Base-by-base conservation (phyloP, 2,113 vertebrate genomes). In the Camelus dromedarius region DNA sequence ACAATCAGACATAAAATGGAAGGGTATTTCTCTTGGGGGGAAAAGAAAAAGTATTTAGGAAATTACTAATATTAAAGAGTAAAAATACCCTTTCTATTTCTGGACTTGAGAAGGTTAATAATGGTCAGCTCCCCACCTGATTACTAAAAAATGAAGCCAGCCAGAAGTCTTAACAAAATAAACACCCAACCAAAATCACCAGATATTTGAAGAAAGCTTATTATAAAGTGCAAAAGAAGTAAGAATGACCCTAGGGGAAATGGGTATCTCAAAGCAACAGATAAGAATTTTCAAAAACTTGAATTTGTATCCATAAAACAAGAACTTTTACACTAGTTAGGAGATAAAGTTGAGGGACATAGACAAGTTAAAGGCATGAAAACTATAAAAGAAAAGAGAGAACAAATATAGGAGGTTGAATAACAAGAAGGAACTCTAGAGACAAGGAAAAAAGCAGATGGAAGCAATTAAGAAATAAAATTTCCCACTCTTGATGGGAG, bases 281-380 rank as follows among this genome's bases (percentile, higher is more conserved):
- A 66, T 16, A 52, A 92, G 32, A 80, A 96, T 56, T 90, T 94
- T 73, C 2, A 81, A 87, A 91, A 88, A 48, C 7, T 76, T n/a
- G 58, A 89, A 83, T 35, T 64, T 92, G 15, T 73, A 70, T 52
- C 26, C 20, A 89, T 92, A 81, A 92, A 92, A 77, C 8, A 86
- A 96, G 42, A 93, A 88, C 32, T 83, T 83, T 96, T 60, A 92
- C 8, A 62, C n/a, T 35, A 56, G 46, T 80, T 69, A 94, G 52
- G 67, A 88, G 20, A 75, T 76, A 32, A 92, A 66, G 22, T 9
- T 86, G 32, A 92, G n/a, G 24, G 66, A 81, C 30, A 91, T 2
- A 73, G 9, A 80, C 30, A 79, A 79, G 52, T 69, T 89, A 67
- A 90, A 72, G 35, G 80, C 18, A 84, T 58, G 9, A 85, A 96